Evolutionary conservation across 2,797 vertebrate species (phyloP), one percentile per base, ranked within the genome.

Genomic region (Pterois miles): DNA sequence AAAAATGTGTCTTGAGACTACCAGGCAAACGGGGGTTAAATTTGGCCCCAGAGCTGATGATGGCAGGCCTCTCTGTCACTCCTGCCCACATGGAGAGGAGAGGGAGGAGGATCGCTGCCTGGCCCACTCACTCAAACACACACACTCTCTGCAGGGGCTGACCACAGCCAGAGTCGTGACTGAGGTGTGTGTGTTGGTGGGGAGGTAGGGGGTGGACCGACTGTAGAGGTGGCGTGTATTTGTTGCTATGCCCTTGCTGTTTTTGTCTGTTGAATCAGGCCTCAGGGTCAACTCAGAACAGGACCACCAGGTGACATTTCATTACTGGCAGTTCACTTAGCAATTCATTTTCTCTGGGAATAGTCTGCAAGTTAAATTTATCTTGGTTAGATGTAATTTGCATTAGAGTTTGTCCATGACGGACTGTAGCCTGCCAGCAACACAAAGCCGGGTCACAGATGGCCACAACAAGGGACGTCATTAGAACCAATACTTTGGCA

Each of bases 81-180:
- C 60, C 62, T 48, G 68, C 88, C 86, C 83, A 83, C 71, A 8
- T 65, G 71, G 63, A 82, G 78, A 70, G 74, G 43, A 53, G 73
- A 80, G 82, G 50, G 74, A 62, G 59, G 82, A 65, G 73, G 71
- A 56, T 73, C 14, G 48, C 80, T 76, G 78, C 65, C 75, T 74
- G 70, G 83, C 82, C 82, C 78, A 83, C 90, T 90, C 86, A 77
- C 82, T 90, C 74, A 88, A 78, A 89, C 43, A 46, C 43, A 86
- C 78, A 63, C 80, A 46, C 73, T 74, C 74, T 87, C 72, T 85
- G 86, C 78, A 81, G 87, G 86, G 82, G 82, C 81, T 56, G 87
- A 70, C 72, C 59, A 48, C 59, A 88, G 87, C 84, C 82, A 38
- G 75, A 90, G 86, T 92, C 83, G 65, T 91, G 88, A 91, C 89